Evolutionary conservation across 2,113 vertebrate genomes (phyloP).

Genomic region (Gallinago paraguaiae): DNA sequence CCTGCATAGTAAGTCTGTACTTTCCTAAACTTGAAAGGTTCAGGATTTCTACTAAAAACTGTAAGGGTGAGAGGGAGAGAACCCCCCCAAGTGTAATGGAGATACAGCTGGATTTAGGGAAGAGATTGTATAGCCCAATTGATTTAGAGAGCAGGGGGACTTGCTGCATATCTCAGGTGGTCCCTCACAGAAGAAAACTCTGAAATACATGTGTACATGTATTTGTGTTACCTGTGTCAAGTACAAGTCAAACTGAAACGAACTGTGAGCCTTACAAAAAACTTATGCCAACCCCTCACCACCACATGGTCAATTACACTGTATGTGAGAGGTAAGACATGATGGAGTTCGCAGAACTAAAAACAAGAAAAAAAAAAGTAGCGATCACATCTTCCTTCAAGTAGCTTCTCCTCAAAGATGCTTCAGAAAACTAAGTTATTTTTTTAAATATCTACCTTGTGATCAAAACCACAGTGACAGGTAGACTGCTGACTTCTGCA

Average conservation of each 20-base stretch:
- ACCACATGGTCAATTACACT: background rate
- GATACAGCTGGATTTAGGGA: background rate
- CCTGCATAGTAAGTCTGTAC: background rate
- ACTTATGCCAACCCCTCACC: background rate
- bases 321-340: background rate
- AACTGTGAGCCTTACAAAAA: background rate
- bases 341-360: too few relatives aligned
- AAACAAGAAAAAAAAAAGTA: background rate
- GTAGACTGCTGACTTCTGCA: background rate
- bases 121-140: background rate
- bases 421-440: background rate
- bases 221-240: background rate
- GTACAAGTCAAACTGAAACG: background rate
- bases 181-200: background rate
- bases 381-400: background rate
- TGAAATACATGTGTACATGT: background rate
- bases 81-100: fast-evolving
- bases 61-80: background rate
- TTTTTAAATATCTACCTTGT: background rate
- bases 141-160: background rate
- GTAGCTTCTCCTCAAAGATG: background rate
- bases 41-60: background rate
- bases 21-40: background rate
- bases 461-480: background rate
- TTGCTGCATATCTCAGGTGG: background rate